A percentile compares a stretch with the other conserved stretches of the same genome.
Evolutionary conservation across 2,113 vertebrate species (phyloP).

Genomic region (Ochotona curzoniae): DNA sequence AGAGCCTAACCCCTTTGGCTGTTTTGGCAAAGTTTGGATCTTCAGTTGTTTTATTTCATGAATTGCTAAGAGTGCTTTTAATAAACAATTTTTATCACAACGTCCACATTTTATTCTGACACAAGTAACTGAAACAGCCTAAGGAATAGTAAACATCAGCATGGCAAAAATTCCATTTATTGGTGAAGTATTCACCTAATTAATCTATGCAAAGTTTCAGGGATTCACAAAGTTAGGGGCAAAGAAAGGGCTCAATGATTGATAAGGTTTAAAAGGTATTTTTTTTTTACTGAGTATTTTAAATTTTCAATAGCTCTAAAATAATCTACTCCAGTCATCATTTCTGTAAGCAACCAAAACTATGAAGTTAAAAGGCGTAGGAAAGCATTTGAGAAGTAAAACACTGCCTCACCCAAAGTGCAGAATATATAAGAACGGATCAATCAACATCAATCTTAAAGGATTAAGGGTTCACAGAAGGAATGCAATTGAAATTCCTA

Average conservation of each 20-base stretch:
- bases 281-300: neutral
- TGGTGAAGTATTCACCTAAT: neutral
- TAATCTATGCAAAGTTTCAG: neutral
- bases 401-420: neutral
- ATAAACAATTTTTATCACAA: neutral
- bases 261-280: neutral
- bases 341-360: neutral
- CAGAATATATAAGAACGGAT: neutral
- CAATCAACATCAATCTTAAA: neutral
- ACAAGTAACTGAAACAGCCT: neutral
- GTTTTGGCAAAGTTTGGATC: neutral
- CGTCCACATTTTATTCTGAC: neutral
- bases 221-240: neutral
- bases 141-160: neutral
- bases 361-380: neutral
- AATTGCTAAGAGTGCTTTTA: neutral
- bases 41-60: neutral
- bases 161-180: neutral
- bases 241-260: neutral
- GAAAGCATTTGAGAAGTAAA: slow-evolving; percentile 6
- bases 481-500: slow-evolving; percentile 34
- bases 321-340: neutral
- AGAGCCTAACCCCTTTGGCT: neutral
- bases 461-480: neutral
- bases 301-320: neutral